Base-by-base conservation (phyloP, 1,140 invertebrate species). In the Heliothis subflexa region DNA sequence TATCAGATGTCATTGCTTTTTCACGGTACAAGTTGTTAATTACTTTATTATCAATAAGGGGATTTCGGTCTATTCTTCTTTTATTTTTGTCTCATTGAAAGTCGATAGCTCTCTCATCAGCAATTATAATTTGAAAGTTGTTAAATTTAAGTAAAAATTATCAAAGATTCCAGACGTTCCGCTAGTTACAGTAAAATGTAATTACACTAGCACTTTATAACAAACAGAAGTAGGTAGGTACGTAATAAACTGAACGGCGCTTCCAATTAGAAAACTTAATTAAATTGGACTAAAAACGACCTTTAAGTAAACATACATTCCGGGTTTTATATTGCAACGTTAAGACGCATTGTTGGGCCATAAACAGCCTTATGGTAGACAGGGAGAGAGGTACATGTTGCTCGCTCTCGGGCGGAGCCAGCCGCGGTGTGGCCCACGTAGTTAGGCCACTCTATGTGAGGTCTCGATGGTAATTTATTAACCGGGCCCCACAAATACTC, bases 381-480 rank as follows among this genome's bases (percentile, higher is more conserved):
- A 76, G 75, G 59, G 70, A 83, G 13, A 14, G n/a, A 18, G 11
- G 45, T 81, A 71, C 71, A 16, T 57, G 47, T 66, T 14, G 82
- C 84, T 82, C 84, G 13, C 55, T 90, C 84, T 68, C 87, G 85
- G 89, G 89, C 90, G 91, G 86, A 78, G 89, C 86, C 66, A 82
- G 49, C n/a, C 18, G 9, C 71, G 84, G 82, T 79, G 78, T 82
- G 73, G 82, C 89, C 89, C 89, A 91, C 88, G 89, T 92, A 88
- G 87, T 90, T 90, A 90, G 84, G 82, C 83, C 80, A 81, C 87
- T 86, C 82, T 86, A 86, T 93, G 91, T 93, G 91, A 91, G 91
- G 91, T 93, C 91, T 83, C 85, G 85, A 89, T 83, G 68, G 79
- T 88, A 91, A 91, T 90, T 91, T 91, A 93, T 93, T 91, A 88